Percentiles rank a stretch among this genome's conserved stretches.
phyloP scores from a whole-genome alignment of 2,888 invertebrate species.

The Busseola fusca region DNA sequence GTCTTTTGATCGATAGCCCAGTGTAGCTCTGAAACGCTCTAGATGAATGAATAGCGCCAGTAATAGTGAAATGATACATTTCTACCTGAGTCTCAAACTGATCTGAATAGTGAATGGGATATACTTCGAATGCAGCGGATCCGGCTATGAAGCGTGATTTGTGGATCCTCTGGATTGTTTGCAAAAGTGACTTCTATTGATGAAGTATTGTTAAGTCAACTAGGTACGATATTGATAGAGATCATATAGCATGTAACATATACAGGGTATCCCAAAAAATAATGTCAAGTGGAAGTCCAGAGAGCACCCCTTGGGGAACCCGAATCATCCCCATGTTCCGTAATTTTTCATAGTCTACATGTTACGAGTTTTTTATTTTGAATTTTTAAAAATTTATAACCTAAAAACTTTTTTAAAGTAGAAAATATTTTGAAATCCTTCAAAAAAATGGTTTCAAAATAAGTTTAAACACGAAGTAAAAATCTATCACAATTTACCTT shows the following conservation, averaged over 20 bases:
- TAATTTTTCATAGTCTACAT: too few relatives aligned
- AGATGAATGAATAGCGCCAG: conserved; percentile 46
- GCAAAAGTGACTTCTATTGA: conserved; percentile 23
- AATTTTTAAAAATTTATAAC: too few relatives aligned
- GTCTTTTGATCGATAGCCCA: conserved; percentile 40
- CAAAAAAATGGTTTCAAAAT: too few relatives aligned
- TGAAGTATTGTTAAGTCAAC: conserved; percentile 20
- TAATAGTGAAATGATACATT: conserved; percentile 57
- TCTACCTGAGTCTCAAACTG: conserved; percentile 44
- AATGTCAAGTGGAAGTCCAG: too few relatives aligned
- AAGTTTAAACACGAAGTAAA: too few relatives aligned
- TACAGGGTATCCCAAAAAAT: too few relatives aligned
- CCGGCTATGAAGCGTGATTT: conserved; percentile 57
- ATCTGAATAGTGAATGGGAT: conserved; percentile 59
- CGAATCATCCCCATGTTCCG: too few relatives aligned
- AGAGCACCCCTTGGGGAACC: too few relatives aligned
- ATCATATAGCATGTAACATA: neutral
- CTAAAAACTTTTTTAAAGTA: too few relatives aligned
- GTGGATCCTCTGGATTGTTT: conserved; percentile 45
- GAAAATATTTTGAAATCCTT: too few relatives aligned
- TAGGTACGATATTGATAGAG: neutral
- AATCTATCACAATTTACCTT: neutral
- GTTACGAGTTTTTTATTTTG: too few relatives aligned
- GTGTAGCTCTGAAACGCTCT: conserved; percentile 2
- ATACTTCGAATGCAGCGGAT: conserved; percentile 50